Evolutionary conservation across 2,797 vertebrate genomes (phyloP), one percentile per base, ranked within the genome.

Genomic region (Siniperca undulata): DNA sequence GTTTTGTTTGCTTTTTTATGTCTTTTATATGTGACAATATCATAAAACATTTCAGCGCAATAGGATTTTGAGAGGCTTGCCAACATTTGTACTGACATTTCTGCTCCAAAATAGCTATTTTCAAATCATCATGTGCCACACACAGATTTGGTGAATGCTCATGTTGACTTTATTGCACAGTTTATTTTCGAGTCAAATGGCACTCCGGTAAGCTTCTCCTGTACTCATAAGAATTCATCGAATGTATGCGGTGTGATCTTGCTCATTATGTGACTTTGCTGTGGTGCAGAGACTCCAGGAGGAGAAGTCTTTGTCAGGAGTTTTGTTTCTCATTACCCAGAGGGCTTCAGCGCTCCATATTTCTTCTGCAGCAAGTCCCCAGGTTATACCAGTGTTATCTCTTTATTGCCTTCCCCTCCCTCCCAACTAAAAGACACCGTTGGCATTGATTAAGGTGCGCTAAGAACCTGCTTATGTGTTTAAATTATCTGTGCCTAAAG

Each of bases 391-490:
- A 80, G 91, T 86, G 89, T 95, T 96, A 96, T 95, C 94, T 94
- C 92, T 94, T 95, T 92, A 95, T 94, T 94, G 90, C 92, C 89
- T 93, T 90, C 82, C 88, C 87, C 92, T 89, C 93, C 89, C 90
- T 89, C 85, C 91, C 77, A 78, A 92, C 94, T 90, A 93, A 95
- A 94, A 94, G 85, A 95, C 94, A 93, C 93, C 85, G 62, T 88
- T 93, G 95, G 94, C 94, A 90, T 96, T 95, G 95, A 96, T 96
- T 95, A 96, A 96, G 95, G 94, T 93, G 94, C 81, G 77, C 89
- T 93, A 94, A 95, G 95, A 95, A 96, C 92, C 93, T 96, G 95
- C 94, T 95, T 96, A 95, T 96, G 94, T 95, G 95, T 96, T 96
- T 94, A 96, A 96, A 96, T 95, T 94, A 96, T 95, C 95, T 92